A percentile compares a stretch with the other conserved stretches of the same genome.
phyloP scores from a whole-genome alignment of 2,888 invertebrate genomes.

The Arge pagana region DNA sequence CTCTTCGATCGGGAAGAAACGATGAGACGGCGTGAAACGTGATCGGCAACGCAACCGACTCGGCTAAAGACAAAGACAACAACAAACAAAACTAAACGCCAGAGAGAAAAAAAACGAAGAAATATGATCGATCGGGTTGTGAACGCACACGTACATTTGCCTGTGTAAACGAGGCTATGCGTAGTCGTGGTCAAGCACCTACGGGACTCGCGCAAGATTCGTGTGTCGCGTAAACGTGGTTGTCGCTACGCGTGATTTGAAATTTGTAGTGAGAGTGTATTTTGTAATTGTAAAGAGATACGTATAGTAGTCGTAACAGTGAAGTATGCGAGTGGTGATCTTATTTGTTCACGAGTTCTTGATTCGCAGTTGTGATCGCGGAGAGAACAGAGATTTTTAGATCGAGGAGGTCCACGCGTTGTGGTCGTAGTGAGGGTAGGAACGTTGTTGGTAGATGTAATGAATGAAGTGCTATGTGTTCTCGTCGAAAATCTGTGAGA shows the following conservation, averaged over 20 bases:
- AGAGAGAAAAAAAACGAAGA: no score
- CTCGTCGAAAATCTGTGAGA: slow-evolving; percentile 8
- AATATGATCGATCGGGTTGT: no score
- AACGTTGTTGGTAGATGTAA: no score
- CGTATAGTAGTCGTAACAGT: background rate
- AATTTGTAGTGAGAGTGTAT: background rate
- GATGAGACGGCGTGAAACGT: slow-evolving; percentile 12
- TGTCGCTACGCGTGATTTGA: no score
- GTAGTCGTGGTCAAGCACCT: no score
- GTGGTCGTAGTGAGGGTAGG: no score
- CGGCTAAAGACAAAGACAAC: slow-evolving; percentile 2
- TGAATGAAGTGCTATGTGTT: slow-evolving; percentile 33
- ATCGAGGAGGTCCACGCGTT: slow-evolving; percentile 5
- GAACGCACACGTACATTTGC: no score
- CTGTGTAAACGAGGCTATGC: no score
- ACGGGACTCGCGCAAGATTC: no score
- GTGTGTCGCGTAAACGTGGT: no score
- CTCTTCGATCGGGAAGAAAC: background rate
- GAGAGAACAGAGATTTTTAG: background rate
- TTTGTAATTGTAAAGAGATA: background rate
- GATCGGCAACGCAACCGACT: slow-evolving; percentile 8
- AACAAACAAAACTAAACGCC: slow-evolving; percentile 18
- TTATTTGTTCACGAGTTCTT: slow-evolving; percentile 20
- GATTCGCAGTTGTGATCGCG: slow-evolving; percentile 15
- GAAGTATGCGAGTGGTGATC: background rate